Conservation (phyloP, 2,797 vertebrate genomes). For the Ptychadena robeensis region DNA sequence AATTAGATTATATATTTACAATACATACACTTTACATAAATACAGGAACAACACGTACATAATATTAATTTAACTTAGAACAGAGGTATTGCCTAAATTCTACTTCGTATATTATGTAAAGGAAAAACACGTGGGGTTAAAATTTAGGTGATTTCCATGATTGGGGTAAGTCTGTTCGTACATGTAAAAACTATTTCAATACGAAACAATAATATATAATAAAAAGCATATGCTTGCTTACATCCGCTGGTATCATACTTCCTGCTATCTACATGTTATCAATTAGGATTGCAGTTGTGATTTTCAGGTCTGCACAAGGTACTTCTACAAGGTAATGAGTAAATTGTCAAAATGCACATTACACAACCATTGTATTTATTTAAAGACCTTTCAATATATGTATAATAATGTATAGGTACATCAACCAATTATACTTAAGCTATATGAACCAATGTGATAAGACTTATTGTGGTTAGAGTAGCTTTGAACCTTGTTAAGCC, state of each 20-base stretch:
- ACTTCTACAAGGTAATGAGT: not conserved
- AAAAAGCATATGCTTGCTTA: conserved; percentile 68
- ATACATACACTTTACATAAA: conserved; percentile 99
- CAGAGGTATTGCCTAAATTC: conserved; percentile 90
- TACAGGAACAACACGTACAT: conserved; percentile 99
- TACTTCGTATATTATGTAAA: conserved; percentile 85
- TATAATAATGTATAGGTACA: not conserved
- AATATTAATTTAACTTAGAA: conserved; percentile 97
- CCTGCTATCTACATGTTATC: conserved; percentile 63
- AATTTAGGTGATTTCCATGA: conserved; percentile 76
- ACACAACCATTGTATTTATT: not conserved
- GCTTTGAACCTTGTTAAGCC: not conserved
- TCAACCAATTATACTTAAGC: not conserved
- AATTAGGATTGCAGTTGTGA: conserved; percentile 7
- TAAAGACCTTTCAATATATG: not conserved
- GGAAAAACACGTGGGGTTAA: conserved; percentile 83
- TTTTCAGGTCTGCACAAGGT: conserved; percentile 2
- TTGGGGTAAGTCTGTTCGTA: conserved; percentile 83
- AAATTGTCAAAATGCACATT: not conserved
- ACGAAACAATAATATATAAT: conserved; percentile 71
- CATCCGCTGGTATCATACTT: conserved; percentile 68
- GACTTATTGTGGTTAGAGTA: not conserved
- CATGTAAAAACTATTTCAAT: conserved; percentile 73
- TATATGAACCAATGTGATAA: not conserved
- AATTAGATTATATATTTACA: conserved; percentile 99